phyloP scores from a whole-genome alignment of 1,140 invertebrate species.

The Drosophila equinoxialis region DNA sequence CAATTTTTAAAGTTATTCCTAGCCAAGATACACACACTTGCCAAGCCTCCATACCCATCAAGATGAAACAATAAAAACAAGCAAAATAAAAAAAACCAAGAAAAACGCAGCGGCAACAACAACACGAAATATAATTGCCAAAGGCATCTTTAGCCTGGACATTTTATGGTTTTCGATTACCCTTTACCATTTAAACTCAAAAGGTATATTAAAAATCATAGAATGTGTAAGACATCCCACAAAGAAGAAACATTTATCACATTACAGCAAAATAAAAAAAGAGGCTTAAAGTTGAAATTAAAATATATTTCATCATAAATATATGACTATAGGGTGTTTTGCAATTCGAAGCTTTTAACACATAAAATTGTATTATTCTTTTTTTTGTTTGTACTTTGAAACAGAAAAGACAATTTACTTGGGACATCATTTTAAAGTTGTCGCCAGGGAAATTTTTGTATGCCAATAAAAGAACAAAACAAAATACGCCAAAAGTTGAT shows the following conservation, averaged over 20 bases:
- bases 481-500: not conserved
- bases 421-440: constrained; percentile 9
- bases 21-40: constrained; percentile 15
- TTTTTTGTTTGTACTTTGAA: constrained; percentile 11
- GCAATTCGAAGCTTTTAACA: no score
- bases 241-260: no score
- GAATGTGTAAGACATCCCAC: not conserved
- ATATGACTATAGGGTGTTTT: no score
- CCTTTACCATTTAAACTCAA: not conserved
- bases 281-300: no score
- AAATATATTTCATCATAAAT: no score
- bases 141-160: constrained; percentile 25
- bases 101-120: constrained; percentile 10
- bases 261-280: no score
- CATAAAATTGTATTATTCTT: no score
- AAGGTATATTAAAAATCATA: not conserved
- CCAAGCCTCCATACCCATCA: no score
- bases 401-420: constrained; percentile 4
- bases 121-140: constrained; percentile 51
- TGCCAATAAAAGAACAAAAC: not conserved
- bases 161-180: constrained; percentile 34
- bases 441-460: constrained; percentile 24
- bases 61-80: constrained; percentile 1
- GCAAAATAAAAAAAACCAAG: not conserved
- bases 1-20: constrained; percentile 58